These are phyloP conservation scores for Orthosia gracilis DNA, from an alignment of 2,888 invertebrate species.

Conservation along the genomic window DNA sequence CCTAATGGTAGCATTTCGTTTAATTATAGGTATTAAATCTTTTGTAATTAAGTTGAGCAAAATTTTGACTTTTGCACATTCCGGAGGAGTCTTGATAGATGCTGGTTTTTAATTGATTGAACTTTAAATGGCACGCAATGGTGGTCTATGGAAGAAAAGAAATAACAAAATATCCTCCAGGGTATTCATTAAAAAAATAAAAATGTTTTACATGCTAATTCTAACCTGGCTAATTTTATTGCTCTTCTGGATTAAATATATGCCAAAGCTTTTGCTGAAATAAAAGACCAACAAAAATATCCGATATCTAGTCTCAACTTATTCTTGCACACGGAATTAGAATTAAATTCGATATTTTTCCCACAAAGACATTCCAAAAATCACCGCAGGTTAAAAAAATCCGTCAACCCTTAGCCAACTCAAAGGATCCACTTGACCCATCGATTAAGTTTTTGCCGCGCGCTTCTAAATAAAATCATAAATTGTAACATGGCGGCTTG, in stretches of 20 bases:
- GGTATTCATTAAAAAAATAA: background rate
- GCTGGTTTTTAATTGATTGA: conserved; percentile 33
- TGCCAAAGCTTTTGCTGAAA: no score
- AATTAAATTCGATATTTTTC: conserved; percentile 4
- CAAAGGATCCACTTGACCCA: conserved; percentile 74
- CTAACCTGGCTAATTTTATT: no score
- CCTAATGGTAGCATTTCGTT: conserved; percentile 73
- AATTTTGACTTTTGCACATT: conserved; percentile 63
- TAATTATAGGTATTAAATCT: conserved; percentile 82
- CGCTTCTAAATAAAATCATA: conserved; percentile 86
- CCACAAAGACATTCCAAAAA: conserved; percentile 65
- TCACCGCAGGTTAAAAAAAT: conserved; percentile 62
- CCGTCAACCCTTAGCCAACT: conserved; percentile 72
- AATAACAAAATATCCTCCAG: background rate
- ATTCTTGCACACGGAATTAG: background rate
- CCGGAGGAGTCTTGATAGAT: conserved; percentile 42
- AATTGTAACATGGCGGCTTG: conserved; percentile 79
- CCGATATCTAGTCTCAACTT: no score
- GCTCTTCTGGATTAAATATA: no score
- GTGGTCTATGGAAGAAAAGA: background rate
- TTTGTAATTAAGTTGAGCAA: conserved; percentile 75
- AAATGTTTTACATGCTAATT: background rate
- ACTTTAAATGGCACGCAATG: conserved; percentile 15
- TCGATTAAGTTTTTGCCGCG: conserved; percentile 88
- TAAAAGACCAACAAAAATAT: no score